A percentile compares a stretch with the other conserved stretches of the same genome.
These are phyloP conservation scores for Seriola aureovittata DNA, from an alignment of 2,113 vertebrate species.

Conservation along the genomic window DNA sequence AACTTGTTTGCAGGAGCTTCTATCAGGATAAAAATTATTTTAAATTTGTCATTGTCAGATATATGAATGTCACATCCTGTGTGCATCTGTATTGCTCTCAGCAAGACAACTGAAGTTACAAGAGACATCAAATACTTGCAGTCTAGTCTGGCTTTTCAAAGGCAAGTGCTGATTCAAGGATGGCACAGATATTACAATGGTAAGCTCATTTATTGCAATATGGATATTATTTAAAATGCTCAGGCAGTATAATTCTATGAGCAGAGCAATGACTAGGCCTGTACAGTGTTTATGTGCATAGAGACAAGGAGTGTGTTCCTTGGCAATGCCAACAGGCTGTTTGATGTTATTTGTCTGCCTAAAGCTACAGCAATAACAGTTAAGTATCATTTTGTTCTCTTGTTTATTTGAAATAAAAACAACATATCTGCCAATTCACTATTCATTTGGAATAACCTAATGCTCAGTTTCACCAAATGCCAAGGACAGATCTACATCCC, in stretches of 20 bases:
- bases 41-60: neutral
- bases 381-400: conserved; percentile 27
- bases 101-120: neutral
- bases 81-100: neutral
- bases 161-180: neutral
- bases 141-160: neutral
- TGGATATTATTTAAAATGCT: conserved; percentile 11
- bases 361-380: conserved; percentile 32
- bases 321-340: conserved; percentile 8
- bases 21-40: neutral
- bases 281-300: neutral
- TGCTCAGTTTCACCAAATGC: conserved; percentile 12
- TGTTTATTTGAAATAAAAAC: conserved; percentile 42
- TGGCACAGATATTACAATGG: neutral
- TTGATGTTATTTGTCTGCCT: conserved; percentile 44
- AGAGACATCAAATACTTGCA: neutral
- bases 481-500: conserved; percentile 42
- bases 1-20: conserved; percentile 1
- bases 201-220: neutral
- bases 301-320: neutral
- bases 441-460: conserved; percentile 39
- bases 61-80: neutral
- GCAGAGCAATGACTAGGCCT: conserved; percentile 17
- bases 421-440: conserved; percentile 28
- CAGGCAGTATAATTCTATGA: conserved; percentile 1